These are phyloP conservation scores for Phrynosoma platyrhinos DNA, from an alignment of 2,113 vertebrate genomes.

Conservation along the genomic window DNA sequence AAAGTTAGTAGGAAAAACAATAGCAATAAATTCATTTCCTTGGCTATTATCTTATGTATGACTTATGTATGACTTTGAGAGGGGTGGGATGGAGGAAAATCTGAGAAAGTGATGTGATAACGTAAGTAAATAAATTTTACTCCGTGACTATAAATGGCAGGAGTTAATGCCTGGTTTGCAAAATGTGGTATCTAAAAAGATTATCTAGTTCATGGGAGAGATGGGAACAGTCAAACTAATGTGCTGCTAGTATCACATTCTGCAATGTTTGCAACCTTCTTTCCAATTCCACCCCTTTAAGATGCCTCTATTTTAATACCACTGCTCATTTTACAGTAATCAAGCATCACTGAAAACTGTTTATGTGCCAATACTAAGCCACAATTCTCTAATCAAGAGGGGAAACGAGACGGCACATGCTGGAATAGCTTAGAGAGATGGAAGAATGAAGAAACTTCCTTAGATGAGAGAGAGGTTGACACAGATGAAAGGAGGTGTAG, in stretches of 20 bases:
- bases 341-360: conserved; percentile 54
- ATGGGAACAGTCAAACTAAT: conserved; percentile 47
- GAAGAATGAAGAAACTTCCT: neutral
- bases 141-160: neutral
- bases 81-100: neutral
- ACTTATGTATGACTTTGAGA: neutral
- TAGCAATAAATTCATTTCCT: neutral
- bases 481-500: neutral
- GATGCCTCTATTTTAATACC: conserved; percentile 50
- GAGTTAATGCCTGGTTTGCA: neutral
- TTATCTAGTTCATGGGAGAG: conserved; percentile 4
- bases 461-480: too few species aligned
- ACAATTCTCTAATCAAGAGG: conserved; percentile 24
- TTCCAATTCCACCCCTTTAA: conserved; percentile 63
- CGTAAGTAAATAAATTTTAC: neutral
- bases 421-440: neutral
- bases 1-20: neutral
- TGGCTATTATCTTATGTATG: neutral
- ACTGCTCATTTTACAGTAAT: conserved; percentile 65
- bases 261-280: conserved; percentile 65
- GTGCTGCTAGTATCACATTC: conserved; percentile 64
- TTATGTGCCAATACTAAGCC: conserved; percentile 56
- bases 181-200: neutral
- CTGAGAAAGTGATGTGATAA: neutral
- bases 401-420: neutral